phyloP scores from a whole-genome alignment of 2,888 invertebrate species.

The Falcaria lacertinaria region DNA sequence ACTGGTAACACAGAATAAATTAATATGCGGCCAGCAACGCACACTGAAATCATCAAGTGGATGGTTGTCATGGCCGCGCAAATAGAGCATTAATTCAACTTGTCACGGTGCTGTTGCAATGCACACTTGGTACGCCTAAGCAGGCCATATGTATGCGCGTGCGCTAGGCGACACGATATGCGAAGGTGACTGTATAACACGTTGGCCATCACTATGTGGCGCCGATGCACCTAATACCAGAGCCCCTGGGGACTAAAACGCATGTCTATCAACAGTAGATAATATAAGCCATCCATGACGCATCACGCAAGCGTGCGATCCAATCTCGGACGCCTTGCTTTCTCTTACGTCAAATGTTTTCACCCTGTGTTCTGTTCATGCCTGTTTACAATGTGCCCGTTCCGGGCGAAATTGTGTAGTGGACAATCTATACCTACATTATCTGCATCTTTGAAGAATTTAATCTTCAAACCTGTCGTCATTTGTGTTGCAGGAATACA shows the following conservation, averaged over 20 bases:
- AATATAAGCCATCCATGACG: constrained; percentile 26
- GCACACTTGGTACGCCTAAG: constrained; percentile 44
- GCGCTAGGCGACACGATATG: constrained; percentile 29
- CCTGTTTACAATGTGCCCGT: not conserved
- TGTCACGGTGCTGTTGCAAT: constrained; percentile 53
- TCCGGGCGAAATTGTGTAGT: not conserved
- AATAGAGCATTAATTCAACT: constrained; percentile 50
- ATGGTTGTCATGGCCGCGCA: constrained; percentile 37
- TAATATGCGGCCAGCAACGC: constrained; percentile 22
- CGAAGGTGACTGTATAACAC: constrained; percentile 36
- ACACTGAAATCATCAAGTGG: constrained; percentile 26
- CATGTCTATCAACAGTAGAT: constrained; percentile 24
- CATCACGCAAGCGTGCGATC: constrained; percentile 25
- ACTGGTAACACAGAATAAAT: constrained; percentile 15
- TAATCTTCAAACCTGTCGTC: too few relatives aligned
- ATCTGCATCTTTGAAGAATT: too few relatives aligned
- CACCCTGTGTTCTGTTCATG: constrained; percentile 7
- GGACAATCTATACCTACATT: not conserved
- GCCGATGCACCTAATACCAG: constrained; percentile 11
- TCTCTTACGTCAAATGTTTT: constrained; percentile 32
- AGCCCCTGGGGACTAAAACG: constrained; percentile 23
- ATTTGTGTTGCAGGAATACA: not conserved
- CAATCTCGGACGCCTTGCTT: constrained; percentile 21
- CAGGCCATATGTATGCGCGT: constrained; percentile 58
- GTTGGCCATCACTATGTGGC: constrained; percentile 4